These are phyloP conservation scores for Gryllus longicercus DNA, from an alignment of 2,888 invertebrate genomes.

Conservation along the genomic window DNA sequence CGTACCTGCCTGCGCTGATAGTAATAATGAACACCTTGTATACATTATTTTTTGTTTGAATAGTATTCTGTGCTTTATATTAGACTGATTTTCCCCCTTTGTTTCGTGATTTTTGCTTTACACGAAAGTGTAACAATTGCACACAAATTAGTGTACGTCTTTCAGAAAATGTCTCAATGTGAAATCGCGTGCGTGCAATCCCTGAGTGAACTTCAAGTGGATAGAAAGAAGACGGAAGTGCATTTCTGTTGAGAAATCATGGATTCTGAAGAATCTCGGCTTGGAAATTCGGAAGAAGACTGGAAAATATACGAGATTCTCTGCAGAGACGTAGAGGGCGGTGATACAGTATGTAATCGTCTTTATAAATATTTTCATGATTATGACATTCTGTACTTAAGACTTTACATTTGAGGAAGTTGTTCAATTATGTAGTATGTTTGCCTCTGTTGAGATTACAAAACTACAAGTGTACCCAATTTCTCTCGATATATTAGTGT, in stretches of 20 bases:
- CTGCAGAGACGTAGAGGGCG: slow-evolving; percentile 45
- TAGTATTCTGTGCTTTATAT: not conserved
- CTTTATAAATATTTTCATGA: not conserved
- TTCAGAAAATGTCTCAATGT: not conserved
- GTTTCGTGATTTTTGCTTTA: too few species aligned
- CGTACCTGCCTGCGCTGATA: not conserved
- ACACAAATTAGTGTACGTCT: not conserved
- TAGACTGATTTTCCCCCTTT: too few species aligned
- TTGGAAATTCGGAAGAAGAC: slow-evolving; percentile 61
- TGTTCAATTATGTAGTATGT: too few species aligned
- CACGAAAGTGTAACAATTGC: too few species aligned
- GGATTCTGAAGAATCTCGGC: slow-evolving; percentile 31
- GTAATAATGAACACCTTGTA: not conserved
- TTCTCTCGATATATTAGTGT: too few species aligned
- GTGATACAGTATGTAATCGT: not conserved
- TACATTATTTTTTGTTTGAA: not conserved
- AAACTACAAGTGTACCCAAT: too few species aligned
- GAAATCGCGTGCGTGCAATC: not conserved
- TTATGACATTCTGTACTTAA: too few species aligned
- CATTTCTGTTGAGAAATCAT: not conserved
- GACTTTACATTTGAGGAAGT: too few species aligned
- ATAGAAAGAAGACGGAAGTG: not conserved
- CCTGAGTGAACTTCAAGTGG: not conserved
- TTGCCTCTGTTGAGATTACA: too few species aligned
- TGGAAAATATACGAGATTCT: slow-evolving; percentile 71